phyloP scores from a whole-genome alignment of 2,888 invertebrate genomes.

The Conus canariensis region DNA sequence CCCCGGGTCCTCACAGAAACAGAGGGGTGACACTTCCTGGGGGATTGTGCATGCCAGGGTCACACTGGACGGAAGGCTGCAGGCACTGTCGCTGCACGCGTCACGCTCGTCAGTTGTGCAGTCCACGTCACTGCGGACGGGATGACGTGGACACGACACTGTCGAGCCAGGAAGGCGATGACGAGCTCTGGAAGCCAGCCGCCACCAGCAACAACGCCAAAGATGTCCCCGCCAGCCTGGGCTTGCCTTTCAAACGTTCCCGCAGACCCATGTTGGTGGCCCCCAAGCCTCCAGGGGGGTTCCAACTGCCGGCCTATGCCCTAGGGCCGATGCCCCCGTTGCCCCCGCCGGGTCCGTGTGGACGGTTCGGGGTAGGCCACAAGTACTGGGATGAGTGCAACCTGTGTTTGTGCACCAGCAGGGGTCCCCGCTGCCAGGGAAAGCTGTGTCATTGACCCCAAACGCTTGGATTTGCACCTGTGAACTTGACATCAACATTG shows the following conservation, averaged over 20 bases:
- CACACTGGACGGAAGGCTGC: slow-evolving; percentile 44
- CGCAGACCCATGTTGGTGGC: slow-evolving; percentile 38
- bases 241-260: background rate
- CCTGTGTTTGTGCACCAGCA: slow-evolving; percentile 43
- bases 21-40: too few species aligned
- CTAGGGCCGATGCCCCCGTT: background rate
- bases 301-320: slow-evolving; percentile 5
- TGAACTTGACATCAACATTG: background rate
- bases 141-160: slow-evolving; percentile 28
- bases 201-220: background rate
- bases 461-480: background rate
- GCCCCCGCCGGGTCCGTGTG: slow-evolving; percentile 16
- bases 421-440: slow-evolving; percentile 46
- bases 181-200: background rate
- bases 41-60: slow-evolving; percentile 34
- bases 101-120: slow-evolving; percentile 1
- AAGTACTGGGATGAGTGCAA: slow-evolving; percentile 47
- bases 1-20: background rate
- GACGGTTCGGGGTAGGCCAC: slow-evolving; percentile 19
- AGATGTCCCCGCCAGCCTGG: background rate
- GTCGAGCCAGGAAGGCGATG: background rate
- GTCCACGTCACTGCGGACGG: slow-evolving; percentile 8
- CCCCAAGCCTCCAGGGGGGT: slow-evolving; percentile 7
- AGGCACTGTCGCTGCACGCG: slow-evolving; percentile 39
- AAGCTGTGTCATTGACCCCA: slow-evolving; percentile 39